Evolutionary conservation across 2,888 invertebrate species (phyloP).

Genomic region (Tenthredo livida): DNA sequence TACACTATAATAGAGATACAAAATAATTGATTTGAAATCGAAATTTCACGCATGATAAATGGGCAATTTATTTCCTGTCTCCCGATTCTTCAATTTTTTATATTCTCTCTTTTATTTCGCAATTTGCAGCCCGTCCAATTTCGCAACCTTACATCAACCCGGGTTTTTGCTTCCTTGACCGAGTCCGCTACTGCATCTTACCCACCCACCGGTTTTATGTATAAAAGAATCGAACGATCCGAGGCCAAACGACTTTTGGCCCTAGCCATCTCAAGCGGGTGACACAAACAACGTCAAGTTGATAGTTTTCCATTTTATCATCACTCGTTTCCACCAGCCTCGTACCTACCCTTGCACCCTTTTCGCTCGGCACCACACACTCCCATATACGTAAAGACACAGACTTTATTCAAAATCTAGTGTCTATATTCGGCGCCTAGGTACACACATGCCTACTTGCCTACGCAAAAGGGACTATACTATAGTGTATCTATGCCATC

Average conservation of each 20-base stretch:
- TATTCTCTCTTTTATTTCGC: not conserved
- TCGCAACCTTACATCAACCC: conserved; percentile 3
- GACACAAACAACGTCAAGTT: conserved; percentile 39
- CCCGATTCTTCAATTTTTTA: not conserved
- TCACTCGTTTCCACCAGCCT: conserved; percentile 17
- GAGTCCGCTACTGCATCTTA: conserved; percentile 36
- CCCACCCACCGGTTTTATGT: conserved; percentile 19
- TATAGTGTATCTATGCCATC: conserved; percentile 19
- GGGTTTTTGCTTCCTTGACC: conserved; percentile 30
- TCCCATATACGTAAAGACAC: not conserved
- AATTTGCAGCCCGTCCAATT: conserved; percentile 25
- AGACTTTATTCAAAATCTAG: conserved; percentile 18
- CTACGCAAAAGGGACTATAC: conserved; percentile 8
- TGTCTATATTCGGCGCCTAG: not conserved
- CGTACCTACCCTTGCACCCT: not conserved
- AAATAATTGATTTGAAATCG: not conserved
- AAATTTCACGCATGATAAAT: not conserved
- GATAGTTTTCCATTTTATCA: conserved; percentile 45
- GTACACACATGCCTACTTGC: not conserved
- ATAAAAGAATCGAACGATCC: conserved; percentile 31
- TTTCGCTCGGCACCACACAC: not conserved
- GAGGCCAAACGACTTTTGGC: conserved; percentile 36
- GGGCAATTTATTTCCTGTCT: not conserved
- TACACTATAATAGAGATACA: not conserved
- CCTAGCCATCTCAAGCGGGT: conserved; percentile 35